Evolutionary conservation across 1,140 invertebrate species (phyloP), one percentile per base, ranked within the genome.

Genomic region (Drosophila nasuta): DNA sequence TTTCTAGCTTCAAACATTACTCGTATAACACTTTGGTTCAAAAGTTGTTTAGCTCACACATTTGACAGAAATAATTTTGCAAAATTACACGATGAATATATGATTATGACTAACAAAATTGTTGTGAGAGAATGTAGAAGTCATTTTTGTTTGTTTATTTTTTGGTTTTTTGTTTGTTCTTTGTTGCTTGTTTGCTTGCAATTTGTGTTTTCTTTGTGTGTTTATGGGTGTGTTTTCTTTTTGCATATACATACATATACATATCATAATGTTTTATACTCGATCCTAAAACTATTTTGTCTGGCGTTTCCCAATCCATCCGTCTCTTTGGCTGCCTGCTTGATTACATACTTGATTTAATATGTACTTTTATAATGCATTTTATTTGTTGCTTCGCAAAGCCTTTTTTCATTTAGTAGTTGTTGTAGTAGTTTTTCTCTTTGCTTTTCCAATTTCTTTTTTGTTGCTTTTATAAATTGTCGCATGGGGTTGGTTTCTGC

Each of bases 81-180:
- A 89, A 89, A 89, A 89, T 83, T 79, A 88, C 85, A 88, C 85
- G 60, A 83, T 83, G 85, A 82, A 63, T 74, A 63, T 74, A 70
- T 63, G 63, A 65, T 56, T 45, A 83, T 81, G 85, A 87, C 75
- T 89, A 89, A 89, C 86, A 79, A 89, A 89, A 89, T 80, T 82
- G 20, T 38, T 38, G 69, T 87, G 86, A 85, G 85, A 89, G 85
- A 89, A 89, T 89, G 85, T 89, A 78, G 68, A 89, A 88, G 85
- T 88, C 77, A 83, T 76, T 81, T 69, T 74, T 38, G 35, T 38
- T 49, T 80, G 45, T 43, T 68, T 59, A 33, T 68, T 59, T 73
- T 81, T 71, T 72, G 75, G 45, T 30, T 68, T 59, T 20, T 20
- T 80, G 45, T 43, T 68, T 59, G 45, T 68, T 59, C 75, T 81